phyloP scores from a whole-genome alignment of 2,888 invertebrate species.

The Reticulitermes lucifugus region DNA sequence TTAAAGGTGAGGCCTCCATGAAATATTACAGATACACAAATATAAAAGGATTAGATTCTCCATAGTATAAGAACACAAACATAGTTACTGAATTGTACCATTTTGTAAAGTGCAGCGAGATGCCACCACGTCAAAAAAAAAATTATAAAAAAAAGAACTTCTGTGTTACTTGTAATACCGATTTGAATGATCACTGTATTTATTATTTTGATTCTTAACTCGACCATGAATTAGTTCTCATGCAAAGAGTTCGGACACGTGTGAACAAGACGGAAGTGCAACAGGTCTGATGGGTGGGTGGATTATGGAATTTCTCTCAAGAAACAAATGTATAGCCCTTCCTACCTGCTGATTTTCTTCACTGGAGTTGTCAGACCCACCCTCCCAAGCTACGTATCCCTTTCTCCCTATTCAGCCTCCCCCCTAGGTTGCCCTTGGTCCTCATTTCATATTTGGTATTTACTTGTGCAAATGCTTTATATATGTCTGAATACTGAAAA shows the following conservation, averaged over 20 bases:
- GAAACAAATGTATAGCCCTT: constrained; percentile 45
- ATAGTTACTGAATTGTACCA: constrained; percentile 51
- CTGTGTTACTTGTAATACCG: constrained; percentile 53
- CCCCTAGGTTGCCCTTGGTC: constrained; percentile 53
- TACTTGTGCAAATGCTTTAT: constrained; percentile 69
- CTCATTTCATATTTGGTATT: constrained; percentile 62
- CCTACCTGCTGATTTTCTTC: constrained; percentile 43
- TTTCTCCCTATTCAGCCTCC: constrained; percentile 44
- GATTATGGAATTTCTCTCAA: constrained; percentile 25
- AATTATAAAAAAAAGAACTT: constrained; percentile 37
- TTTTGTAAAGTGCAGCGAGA: constrained; percentile 53
- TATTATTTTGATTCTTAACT: constrained; percentile 53
- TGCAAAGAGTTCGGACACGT: constrained; percentile 43
- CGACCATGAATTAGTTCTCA: constrained; percentile 41
- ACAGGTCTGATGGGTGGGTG: constrained; percentile 43
- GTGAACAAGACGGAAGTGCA: constrained; percentile 42
- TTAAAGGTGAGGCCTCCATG: constrained; percentile 36
- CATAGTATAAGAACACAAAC: constrained; percentile 47
- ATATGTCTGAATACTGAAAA: constrained; percentile 68
- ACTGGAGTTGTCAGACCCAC: constrained; percentile 47
- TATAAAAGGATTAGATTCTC: constrained; percentile 49
- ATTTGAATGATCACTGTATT: constrained; percentile 53
- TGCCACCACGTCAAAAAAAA: constrained; percentile 43
- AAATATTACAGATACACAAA: constrained; percentile 36
- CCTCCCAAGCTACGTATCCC: constrained; percentile 46